Conservation (phyloP, 2,797 vertebrate species). For the Cottoperca gobio region DNA sequence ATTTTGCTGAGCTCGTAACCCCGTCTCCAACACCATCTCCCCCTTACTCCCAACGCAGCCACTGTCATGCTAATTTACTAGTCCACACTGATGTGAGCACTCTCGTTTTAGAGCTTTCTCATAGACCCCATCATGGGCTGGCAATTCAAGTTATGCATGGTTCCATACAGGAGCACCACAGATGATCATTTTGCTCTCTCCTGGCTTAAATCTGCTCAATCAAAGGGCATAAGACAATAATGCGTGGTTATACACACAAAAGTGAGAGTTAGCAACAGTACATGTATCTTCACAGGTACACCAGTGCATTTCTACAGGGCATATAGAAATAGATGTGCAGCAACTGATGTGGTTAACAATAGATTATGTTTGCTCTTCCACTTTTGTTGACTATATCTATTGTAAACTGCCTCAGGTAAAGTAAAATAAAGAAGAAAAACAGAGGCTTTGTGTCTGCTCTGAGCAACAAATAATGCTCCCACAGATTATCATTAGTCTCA, state of each 20-base stretch:
- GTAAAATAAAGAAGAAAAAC: constrained; percentile 60
- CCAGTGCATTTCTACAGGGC: constrained; percentile 51
- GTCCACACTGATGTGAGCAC: constrained; percentile 32
- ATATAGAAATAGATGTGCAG: constrained; percentile 54
- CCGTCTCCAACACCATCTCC: constrained; percentile 15
- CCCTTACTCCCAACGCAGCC: constrained; percentile 34
- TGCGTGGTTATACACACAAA: constrained; percentile 2
- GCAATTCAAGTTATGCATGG: constrained; percentile 55
- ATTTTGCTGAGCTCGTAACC: constrained; percentile 73
- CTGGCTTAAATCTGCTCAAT: constrained; percentile 30
- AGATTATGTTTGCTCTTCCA: constrained; percentile 66
- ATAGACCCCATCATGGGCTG: constrained; percentile 44
- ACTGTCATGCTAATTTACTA: constrained; percentile 65
- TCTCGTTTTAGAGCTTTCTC: constrained; percentile 45
- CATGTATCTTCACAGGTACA: constrained; percentile 50
- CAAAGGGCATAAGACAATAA: constrained; percentile 48
- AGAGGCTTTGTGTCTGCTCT: constrained; percentile 40
- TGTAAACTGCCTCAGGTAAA: constrained; percentile 64
- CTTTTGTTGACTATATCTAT: constrained; percentile 60
- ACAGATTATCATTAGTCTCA: constrained; percentile 60
- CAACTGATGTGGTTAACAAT: constrained; percentile 71
- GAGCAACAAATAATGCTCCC: constrained; percentile 56
- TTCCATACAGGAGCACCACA: constrained; percentile 41
- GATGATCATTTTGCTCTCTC: constrained; percentile 22
- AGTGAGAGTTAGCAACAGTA: constrained; percentile 2